Base-by-base conservation (phyloP, 1,140 invertebrate species). In the Apis florea region DNA sequence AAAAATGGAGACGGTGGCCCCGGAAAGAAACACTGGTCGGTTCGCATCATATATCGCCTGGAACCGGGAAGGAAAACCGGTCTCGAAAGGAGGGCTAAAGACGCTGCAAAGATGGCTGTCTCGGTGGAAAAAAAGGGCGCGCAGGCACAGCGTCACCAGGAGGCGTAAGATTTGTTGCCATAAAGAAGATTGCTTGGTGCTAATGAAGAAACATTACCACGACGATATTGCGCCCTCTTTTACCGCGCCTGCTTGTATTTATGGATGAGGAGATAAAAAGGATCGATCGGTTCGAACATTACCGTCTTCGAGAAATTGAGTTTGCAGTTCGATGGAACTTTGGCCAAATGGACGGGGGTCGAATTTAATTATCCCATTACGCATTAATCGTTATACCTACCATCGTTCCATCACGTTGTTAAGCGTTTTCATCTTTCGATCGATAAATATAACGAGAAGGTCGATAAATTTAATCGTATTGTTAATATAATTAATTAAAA, bases 131-230 rank as follows among this genome's bases (percentile, higher is more conserved):
- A 83, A 77, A 69, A 81, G 70, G 66, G 82, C 77, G 59, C 66
- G 70, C 75, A 40, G 74, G 24, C 72, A 59, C 40, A 64, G 47
- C 70, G 82, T 83, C 79, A 80, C 81, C 72, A 40, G 75, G 85
- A 79, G 83, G 69, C 84, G 78, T 83, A 90, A 90, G 90, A 92
- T 91, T 91, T 91, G 90, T 92, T 90, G 90, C 90, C 90, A 91
- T 92, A 90, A 91, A 90, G 89, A 90, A 91, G 88, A 92, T 91
- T 91, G 89, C 91, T 86, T 83, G 75, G 85, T 83, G 89, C 89
- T 92, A 91, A 92, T 91, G 90, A 92, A 92, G 90, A 92, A 91
- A 92, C 91, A 91, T 92, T 91, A 92, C 90, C 80, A 85, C 77
- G 86, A 84, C 90, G 83, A 92, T 92, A 92, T 91, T 90, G 89